Evolutionary conservation across 2,888 invertebrate species (phyloP), one percentile per base, ranked within the genome.

Genomic region (Eulithis prunata): DNA sequence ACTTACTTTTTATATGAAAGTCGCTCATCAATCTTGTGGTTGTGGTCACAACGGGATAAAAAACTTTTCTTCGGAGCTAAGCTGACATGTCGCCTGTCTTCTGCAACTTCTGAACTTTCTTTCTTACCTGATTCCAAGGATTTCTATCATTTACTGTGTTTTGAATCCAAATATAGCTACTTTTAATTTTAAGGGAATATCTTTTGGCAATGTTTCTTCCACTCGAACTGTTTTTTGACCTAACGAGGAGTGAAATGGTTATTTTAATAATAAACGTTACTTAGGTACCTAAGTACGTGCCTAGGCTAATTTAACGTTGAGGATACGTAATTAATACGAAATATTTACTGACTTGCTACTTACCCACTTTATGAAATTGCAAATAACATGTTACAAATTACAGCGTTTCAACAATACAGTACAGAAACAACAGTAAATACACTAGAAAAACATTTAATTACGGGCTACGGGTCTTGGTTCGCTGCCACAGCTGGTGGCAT

Each of bases 11-110:
- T 21, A 21, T 21, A 8, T 41, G 55, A 21, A 41, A 32, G 49
- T 49, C 54, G 13, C 56, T 60, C 59, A 67, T 67, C 63, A 67
- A 67, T 67, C 67, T 59, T 67, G 59, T 41, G 28, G 21, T 59
- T 67, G 59, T 41, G 28, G 21, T 52, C 63, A 32, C 56, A 47
- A 47, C 54, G 32, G 46, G 46, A 53, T 53, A 67, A 59, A 66
- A 21, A 67, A 43, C 14, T 57, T 56, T 13, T 58, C 55, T 58
- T 12, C 43, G 28, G n/a, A 64, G 53, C 54, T 47, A 57, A 62
- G 57, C 46, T 59, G 58, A 58, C 64, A 59, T 49, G 49, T 64
- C 10, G 32, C 64, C 57, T 49, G 64, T 64, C 54, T 36, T 47
- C 58, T 13, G 57, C 46, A 58, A 63, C 41, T 54, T 58, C 38